These are phyloP conservation scores for Neofelis nebulosa DNA, from an alignment of 2,113 vertebrate species.

Conservation along the genomic window DNA sequence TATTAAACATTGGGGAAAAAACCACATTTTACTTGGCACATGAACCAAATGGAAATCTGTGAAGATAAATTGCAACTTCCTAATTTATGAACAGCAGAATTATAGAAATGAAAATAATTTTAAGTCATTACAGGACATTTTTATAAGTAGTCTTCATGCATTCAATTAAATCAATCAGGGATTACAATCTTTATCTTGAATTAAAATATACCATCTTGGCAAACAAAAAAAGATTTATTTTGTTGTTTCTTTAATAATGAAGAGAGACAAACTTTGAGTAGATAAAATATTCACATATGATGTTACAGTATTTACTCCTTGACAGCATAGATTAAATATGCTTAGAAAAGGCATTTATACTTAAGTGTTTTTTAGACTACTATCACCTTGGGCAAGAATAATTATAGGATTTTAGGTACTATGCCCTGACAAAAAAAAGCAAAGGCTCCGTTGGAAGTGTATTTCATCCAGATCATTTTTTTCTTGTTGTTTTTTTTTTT, in stretches of 20 bases:
- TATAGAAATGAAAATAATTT: constrained; percentile 14
- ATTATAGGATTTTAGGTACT: not conserved
- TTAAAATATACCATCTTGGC: not conserved
- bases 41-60: constrained; percentile 56
- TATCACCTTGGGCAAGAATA: not conserved
- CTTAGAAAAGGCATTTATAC: not conserved
- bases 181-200: not conserved
- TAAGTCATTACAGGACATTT: not conserved
- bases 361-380: not conserved
- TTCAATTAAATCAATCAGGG: not conserved
- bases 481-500: no score
- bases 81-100: constrained; percentile 29
- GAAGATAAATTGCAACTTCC: constrained; percentile 1
- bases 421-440: not conserved
- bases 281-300: not conserved
- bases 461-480: not conserved
- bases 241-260: not conserved
- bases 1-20: constrained; percentile 57
- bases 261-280: not conserved
- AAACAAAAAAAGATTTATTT: not conserved
- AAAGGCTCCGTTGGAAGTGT: not conserved
- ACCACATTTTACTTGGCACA: not conserved
- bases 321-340: not conserved
- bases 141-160: not conserved
- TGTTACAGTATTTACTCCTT: not conserved